Conservation (phyloP, 2,797 vertebrate species). For the Esox lucius region DNA sequence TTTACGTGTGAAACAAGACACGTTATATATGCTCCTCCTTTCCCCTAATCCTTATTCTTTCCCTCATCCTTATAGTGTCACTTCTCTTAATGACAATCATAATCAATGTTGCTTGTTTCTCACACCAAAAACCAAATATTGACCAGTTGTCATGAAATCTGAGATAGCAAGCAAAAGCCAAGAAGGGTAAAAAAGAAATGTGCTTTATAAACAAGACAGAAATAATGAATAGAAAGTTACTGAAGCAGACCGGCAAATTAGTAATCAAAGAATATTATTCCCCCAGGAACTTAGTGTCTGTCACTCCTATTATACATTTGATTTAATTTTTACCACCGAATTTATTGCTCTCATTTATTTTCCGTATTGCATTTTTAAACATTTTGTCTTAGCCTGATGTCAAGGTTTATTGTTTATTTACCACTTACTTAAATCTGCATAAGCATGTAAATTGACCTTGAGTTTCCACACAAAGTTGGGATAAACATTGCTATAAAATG, state of each 20-base stretch:
- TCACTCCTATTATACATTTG: background rate
- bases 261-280: background rate
- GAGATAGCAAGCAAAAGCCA: background rate
- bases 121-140: background rate
- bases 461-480: background rate
- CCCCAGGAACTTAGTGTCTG: background rate
- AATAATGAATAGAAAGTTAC: background rate
- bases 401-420: background rate
- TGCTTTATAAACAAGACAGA: background rate
- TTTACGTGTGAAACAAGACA: background rate
- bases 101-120: background rate
- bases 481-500: background rate
- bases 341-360: background rate
- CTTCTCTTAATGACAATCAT: background rate
- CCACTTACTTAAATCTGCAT: background rate
- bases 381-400: background rate
- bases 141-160: background rate
- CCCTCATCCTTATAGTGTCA: background rate
- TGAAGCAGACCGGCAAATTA: background rate
- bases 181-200: background rate
- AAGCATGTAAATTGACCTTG: background rate
- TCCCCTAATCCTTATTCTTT: background rate
- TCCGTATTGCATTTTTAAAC: background rate
- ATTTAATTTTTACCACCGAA: background rate
- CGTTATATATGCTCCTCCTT: background rate